Percentiles rank a stretch among this genome's conserved stretches.
Conservation (phyloP, 2,113 vertebrate genomes). For the Nothobranchius kuhntae region DNA sequence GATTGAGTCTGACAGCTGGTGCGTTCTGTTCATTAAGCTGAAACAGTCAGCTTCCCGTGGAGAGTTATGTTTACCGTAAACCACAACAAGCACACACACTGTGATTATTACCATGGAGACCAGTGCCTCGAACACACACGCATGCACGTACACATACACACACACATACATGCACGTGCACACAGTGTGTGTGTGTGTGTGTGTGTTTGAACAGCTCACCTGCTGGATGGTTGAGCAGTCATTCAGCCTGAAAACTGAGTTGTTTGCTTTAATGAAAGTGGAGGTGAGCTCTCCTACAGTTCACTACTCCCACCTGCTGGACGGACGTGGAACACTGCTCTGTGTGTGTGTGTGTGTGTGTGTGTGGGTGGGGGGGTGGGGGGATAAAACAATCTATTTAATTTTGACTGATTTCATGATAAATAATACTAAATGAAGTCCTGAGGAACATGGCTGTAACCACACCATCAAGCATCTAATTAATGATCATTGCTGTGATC, state of each 20-base stretch:
- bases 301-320: conserved; percentile 74
- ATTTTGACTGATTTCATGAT: too few species aligned
- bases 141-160: too few species aligned
- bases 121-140: conserved; percentile 6
- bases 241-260: conserved; percentile 35
- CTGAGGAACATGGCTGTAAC: too few species aligned
- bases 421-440: too few species aligned
- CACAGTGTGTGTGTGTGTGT: background rate
- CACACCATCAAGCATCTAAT: too few species aligned
- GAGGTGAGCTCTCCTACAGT: conserved; percentile 29
- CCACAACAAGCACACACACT: conserved; percentile 52
- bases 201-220: conserved; percentile 6
- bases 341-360: background rate
- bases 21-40: conserved; percentile 59
- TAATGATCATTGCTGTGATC: too few species aligned
- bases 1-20: conserved; percentile 47
- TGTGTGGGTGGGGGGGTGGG: background rate
- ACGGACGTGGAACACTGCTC: background rate
- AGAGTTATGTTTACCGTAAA: conserved; percentile 55
- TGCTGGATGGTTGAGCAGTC: conserved; percentile 20
- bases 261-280: background rate
- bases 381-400: too few species aligned
- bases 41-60: conserved; percentile 52
- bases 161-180: too few species aligned
- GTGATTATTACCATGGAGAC: conserved; percentile 69